Evolutionary conservation across 2,888 invertebrate genomes (phyloP).

Genomic region (Hoplodrina ambigua): DNA sequence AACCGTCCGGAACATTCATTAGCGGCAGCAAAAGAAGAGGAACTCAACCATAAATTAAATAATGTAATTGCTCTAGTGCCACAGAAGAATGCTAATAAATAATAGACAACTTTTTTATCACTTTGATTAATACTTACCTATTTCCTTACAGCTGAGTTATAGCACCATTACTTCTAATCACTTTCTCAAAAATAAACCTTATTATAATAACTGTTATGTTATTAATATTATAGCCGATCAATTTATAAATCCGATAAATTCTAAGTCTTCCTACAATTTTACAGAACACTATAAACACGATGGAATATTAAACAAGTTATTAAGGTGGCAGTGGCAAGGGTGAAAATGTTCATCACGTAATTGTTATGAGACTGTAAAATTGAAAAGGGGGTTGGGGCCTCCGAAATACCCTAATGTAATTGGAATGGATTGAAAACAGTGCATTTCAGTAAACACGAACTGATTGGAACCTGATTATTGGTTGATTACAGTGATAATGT

Average conservation of each 20-base stretch:
- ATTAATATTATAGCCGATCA: not conserved
- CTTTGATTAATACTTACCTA: not conserved
- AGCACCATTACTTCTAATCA: not conserved
- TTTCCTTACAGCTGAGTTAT: slow-evolving; percentile 14
- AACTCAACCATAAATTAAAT: slow-evolving; percentile 33
- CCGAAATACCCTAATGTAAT: slow-evolving; percentile 51
- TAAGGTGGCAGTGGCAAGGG: slow-evolving; percentile 32
- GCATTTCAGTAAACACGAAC: slow-evolving; percentile 40
- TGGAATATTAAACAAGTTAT: slow-evolving; percentile 37
- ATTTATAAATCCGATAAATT: slow-evolving; percentile 1
- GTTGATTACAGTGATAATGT: slow-evolving; percentile 30
- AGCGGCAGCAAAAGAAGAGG: slow-evolving; percentile 33
- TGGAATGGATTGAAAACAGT: slow-evolving; percentile 49
- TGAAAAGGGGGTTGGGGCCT: slow-evolving; percentile 44
- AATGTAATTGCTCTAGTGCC: slow-evolving; percentile 23
- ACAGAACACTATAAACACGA: slow-evolving; percentile 21
- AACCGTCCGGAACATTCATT: slow-evolving; percentile 35
- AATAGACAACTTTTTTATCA: slow-evolving; percentile 1
- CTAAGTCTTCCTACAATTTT: not conserved
- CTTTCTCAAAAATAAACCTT: not conserved
- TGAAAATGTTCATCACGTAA: slow-evolving; percentile 51
- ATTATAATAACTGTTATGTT: not conserved
- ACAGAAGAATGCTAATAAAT: slow-evolving; percentile 31
- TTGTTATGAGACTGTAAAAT: slow-evolving; percentile 56
- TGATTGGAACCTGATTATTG: slow-evolving; percentile 20